Evolutionary conservation across 1,140 invertebrate species (phyloP).

Genomic region (Drosophila lacteicornis): DNA sequence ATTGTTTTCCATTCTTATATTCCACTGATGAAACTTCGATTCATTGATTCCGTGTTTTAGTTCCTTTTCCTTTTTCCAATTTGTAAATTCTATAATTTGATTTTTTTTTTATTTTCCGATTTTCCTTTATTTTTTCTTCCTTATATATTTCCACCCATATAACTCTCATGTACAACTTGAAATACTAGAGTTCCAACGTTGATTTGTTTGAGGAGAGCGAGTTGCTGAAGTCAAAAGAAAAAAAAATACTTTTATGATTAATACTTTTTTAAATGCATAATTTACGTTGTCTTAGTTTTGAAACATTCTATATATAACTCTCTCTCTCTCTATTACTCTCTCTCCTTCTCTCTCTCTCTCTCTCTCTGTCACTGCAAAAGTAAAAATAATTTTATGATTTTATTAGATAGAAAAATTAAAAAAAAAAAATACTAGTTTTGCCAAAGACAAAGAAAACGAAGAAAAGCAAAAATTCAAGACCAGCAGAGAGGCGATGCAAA

Average conservation of each 20-base stretch:
- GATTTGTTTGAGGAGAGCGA: constrained; percentile 35
- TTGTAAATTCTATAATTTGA: constrained; percentile 38
- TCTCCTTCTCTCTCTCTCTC: constrained; percentile 33
- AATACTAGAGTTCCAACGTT: constrained; percentile 42
- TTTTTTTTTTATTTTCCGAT: constrained; percentile 31
- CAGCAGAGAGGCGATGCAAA: constrained; percentile 60
- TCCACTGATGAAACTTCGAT: constrained; percentile 44
- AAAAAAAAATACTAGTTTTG: constrained; percentile 46
- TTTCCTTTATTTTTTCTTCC: constrained; percentile 10
- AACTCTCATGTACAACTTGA: constrained; percentile 40
- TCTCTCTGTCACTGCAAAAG: constrained; percentile 37
- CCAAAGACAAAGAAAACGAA: constrained; percentile 74
- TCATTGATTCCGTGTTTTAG: constrained; percentile 33
- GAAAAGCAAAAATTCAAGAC: constrained; percentile 74
- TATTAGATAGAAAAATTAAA: constrained; percentile 45
- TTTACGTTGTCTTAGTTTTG: constrained; percentile 65
- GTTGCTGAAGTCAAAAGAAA: constrained; percentile 12
- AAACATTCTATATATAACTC: constrained; percentile 42
- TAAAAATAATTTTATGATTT: constrained; percentile 53
- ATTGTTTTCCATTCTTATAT: constrained; percentile 62
- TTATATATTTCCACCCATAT: constrained; percentile 21
- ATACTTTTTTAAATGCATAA: constrained; percentile 43
- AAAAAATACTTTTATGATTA: constrained; percentile 35
- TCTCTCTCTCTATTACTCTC: constrained; percentile 30
- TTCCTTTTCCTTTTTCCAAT: constrained; percentile 20